Base-by-base conservation (phyloP, 2,113 vertebrate genomes). In the Nanorana parkeri region DNA sequence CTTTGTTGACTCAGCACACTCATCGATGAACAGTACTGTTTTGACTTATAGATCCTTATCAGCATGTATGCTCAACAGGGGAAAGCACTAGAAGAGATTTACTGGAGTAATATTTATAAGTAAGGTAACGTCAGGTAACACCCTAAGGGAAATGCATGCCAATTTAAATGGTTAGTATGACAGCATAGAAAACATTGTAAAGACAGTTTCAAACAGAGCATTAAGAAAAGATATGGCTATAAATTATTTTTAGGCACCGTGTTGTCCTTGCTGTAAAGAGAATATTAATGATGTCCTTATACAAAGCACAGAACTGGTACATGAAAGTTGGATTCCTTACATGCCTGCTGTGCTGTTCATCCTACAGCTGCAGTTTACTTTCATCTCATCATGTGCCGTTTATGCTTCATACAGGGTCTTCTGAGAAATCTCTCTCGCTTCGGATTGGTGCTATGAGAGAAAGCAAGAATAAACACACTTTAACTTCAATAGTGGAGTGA, bases 341-440 rank as follows among this genome's bases (percentile, higher is more conserved):
- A 54, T n/a, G 63, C 23, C 63, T 78, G 63, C 63, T 66, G 47
- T 55, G 47, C 11, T 15, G 28, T 75, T 55, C 72, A 36, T 71
- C 52, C 68, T 71, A 2, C 17, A 36, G 28, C 28, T 60, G 56
- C 72, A 1, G 8, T 58, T 3, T 10, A 17, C 65, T 52, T 71
- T 80, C n/a, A 61, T 71, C 67, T 71, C 32, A 19, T 80, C 54
- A 51, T 63, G 28, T 21, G 7, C 29, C 78, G 71, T 63, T 80
- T 36, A 71, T 47, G 58, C n/a, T 68, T 79, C 63, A 79, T 51
- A 68, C 3, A 13, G 47, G 16, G 54, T 41, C 67, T 80, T 36
- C 54, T 69, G 78, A 80, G 67, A 63, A 19, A 69, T 69, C 2
- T 24, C 2, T 63, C 58, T 26, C 36, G 4, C 17, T 68, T 56